A percentile compares a stretch with the other conserved stretches of the same genome.
phyloP scores from a whole-genome alignment of 2,888 invertebrate genomes.

The Resseliella maxima region DNA sequence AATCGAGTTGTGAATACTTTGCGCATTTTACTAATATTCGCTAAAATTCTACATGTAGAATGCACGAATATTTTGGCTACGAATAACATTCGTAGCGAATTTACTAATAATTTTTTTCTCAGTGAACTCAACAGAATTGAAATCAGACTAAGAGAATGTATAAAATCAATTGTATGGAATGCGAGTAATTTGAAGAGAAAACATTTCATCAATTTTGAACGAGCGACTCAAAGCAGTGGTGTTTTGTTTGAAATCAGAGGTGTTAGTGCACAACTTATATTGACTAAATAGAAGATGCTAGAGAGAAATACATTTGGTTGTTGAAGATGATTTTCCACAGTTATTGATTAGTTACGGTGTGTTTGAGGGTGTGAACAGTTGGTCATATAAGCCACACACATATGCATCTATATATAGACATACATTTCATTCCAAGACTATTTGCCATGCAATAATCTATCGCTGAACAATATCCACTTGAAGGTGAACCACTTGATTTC shows the following conservation, averaged over 20 bases:
- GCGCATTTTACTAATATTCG: no score
- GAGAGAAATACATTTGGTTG: not conserved
- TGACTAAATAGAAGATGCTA: not conserved
- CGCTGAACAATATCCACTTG: constrained; percentile 29
- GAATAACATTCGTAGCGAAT: no score
- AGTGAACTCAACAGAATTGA: no score
- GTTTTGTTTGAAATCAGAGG: not conserved
- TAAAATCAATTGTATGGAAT: constrained; percentile 53
- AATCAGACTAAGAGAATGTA: not conserved
- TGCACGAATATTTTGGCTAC: no score
- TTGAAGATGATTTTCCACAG: constrained; percentile 21
- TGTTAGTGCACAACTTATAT: not conserved
- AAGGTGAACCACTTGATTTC: constrained; percentile 18
- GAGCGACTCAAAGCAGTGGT: not conserved
- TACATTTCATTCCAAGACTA: constrained; percentile 4
- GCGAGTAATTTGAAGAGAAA: constrained; percentile 49
- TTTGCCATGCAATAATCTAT: not conserved
- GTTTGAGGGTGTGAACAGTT: constrained; percentile 38
- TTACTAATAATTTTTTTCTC: no score
- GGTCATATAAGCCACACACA: constrained; percentile 22
- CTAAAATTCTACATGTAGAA: no score
- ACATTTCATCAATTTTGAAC: constrained; percentile 54
- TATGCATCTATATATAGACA: no score
- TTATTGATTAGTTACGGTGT: constrained; percentile 45
- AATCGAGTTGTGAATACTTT: no score